Conservation (phyloP, 2,797 vertebrate genomes). For the Australoheros facetus region DNA sequence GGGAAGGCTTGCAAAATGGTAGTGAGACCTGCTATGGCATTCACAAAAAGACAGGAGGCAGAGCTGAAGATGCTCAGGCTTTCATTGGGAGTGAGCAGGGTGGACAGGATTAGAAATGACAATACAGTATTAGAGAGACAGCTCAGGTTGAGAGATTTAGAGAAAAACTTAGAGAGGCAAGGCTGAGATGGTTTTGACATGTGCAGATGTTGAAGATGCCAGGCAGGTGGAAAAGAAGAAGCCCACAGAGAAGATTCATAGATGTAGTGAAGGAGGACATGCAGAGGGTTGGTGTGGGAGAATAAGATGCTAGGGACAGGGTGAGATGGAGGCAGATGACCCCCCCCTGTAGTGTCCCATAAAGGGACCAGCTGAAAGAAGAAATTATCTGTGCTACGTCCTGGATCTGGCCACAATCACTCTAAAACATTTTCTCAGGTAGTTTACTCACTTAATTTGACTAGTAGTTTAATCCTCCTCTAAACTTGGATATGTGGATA, state of each 20-base stretch:
- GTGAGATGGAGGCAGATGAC: too few species aligned
- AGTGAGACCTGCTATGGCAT: not conserved
- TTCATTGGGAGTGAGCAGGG: not conserved
- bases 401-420: not conserved
- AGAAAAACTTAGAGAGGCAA: not conserved
- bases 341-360: too few species aligned
- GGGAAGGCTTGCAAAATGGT: not conserved
- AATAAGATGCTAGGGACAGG: too few species aligned
- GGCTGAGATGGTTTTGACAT: not conserved
- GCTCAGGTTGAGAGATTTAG: not conserved
- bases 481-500: not conserved
- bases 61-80: not conserved
- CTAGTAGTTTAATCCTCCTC: not conserved
- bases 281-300: not conserved
- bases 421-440: not conserved
- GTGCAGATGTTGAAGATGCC: not conserved
- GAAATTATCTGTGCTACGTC: not conserved
- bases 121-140: not conserved
- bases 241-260: not conserved
- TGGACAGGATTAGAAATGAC: not conserved
- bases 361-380: not conserved
- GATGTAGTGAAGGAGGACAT: not conserved
- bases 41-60: not conserved
- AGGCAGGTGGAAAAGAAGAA: not conserved
- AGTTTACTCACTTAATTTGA: not conserved